Conservation (phyloP, 2,888 invertebrate species). For the Rhabditoides inermis region DNA sequence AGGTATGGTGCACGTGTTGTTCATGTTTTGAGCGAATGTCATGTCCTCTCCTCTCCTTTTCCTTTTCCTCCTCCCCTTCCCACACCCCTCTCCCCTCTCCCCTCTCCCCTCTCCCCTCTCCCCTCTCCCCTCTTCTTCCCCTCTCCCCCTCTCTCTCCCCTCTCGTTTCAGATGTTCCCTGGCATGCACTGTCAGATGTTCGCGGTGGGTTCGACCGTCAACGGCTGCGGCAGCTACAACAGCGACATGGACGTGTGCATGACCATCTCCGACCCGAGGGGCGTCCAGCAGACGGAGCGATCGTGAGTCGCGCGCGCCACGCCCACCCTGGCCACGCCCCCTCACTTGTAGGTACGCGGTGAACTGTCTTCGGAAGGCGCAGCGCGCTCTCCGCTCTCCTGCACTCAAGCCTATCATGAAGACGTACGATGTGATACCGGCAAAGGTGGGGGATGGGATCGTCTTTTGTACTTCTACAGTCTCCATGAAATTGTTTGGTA, state of each 20-base stretch:
- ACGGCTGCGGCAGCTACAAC: constrained; percentile 47
- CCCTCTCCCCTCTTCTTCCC: too few species aligned
- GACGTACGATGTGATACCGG: constrained; percentile 13
- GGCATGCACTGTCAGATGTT: constrained; percentile 16
- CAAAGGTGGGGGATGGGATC: constrained; percentile 30
- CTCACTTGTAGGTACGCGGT: constrained; percentile 15
- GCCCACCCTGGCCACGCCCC: neutral
- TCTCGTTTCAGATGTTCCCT: constrained; percentile 9
- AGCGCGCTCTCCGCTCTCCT: neutral
- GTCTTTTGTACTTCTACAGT: too few species aligned
- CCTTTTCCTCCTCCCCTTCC: too few species aligned
- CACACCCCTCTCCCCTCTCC: too few species aligned
- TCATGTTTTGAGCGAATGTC: too few species aligned
- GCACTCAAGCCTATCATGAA: neutral
- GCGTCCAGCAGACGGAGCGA: neutral
- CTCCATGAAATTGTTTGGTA: too few species aligned
- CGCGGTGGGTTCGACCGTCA: constrained; percentile 45
- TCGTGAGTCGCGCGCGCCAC: neutral
- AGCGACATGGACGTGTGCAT: constrained; percentile 51
- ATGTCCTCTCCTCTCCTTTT: too few species aligned
- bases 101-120: too few species aligned
- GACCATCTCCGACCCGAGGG: neutral
- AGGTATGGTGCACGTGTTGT: constrained; percentile 1
- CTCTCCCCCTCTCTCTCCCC: too few species aligned
- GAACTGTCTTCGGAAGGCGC: constrained; percentile 7